Base-by-base conservation (phyloP, 2,113 vertebrate species). In the Tupaia tana region DNA sequence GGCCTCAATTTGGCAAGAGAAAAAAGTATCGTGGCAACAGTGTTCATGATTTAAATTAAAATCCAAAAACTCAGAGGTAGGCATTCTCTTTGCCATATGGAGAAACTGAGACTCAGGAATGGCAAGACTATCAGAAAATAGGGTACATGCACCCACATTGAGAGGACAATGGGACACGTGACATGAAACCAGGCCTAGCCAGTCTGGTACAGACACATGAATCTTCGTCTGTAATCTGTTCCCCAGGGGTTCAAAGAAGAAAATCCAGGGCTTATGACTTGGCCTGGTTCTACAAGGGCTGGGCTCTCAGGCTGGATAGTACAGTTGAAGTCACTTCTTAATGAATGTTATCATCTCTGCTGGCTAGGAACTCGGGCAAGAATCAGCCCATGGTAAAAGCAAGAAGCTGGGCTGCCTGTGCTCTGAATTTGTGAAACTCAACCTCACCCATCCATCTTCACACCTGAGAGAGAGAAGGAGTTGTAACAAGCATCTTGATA, bases 401-500 rank as follows among this genome's bases (percentile, higher is more conserved):
- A 43, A 78, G 82, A 75, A 31, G 86, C 64, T 3, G 18, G 43
- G 84, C 82, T 66, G 89, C 73, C 91, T 94, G 84, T 25, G 7
- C 54, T 73, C 90, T 56, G 59, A 85, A 34, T 85, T 25, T 61
- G 9, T 24, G 87, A 75, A 88, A 54, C 87, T 31, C 70, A 54
- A 86, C 69, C 22, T 64, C 92, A 82, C 86, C 77, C 95, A 90
- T 95, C 97, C 56, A 52, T 89, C 90, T 73, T 86, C 84, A 87
- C 92, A 97, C 92, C 96, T 95, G 94, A 87, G 87, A 87, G 87
- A 95, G 70, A 84, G 79, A 84, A 92, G 96, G 94, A 74, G 67
- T 87, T 29, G n/a, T 91, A 97, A 97, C 95, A 94, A 95, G 90
- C 90, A 73, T 58, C 86, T 85, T 97, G 97, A 97, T 96, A 75